Evolutionary conservation across 2,888 invertebrate genomes (phyloP), one percentile per base, ranked within the genome.

Genomic region (Ptychoptera albimana): DNA sequence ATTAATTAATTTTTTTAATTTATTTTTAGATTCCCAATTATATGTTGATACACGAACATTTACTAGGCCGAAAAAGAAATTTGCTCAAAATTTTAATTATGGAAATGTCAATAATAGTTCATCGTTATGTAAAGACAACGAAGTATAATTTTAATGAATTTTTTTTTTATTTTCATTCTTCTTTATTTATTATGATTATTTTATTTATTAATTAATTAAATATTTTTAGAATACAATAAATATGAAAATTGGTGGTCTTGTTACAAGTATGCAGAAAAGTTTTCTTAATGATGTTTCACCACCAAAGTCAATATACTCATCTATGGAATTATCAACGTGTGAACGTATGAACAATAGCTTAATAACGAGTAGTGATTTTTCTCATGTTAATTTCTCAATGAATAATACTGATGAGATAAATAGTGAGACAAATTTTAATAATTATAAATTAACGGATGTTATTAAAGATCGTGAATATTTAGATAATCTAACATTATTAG

Each of bases 221-320:
- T 7, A 23, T 5, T 23, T 7, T 5, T 23, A 5, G 7, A 23
- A 23, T 23, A 23, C 34, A 41, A 41, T 37, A 36, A 60, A 61
- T 50, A 39, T 64, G 38, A 59, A 63, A 56, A 63, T 64, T 39
- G 64, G 64, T 23, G 64, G 64, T 10, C 53, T 63, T 45, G 64
- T 64, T 36, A 63, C 64, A 31, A 61, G 56, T 31, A 59, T 64
- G 60, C 60, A 63, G 46, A 60, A 59, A 51, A 64, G 61, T 41
- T 60, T 60, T 51, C 54, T 65, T 31, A 59, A 60, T 50, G 63
- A 65, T 49, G 61, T 61, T 2, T 64, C 65, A 38, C 64, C 65
- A 5, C 64, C 65, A 38, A 56, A 58, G 7, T 64, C 63, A 39
- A 59, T 62, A 43, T 60, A 56, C 46, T 60, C 61, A 39, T 63